A percentile compares a stretch with the other conserved stretches of the same genome.
Conservation (phyloP, 2,113 vertebrate genomes). For the Zosterops pallidus region DNA sequence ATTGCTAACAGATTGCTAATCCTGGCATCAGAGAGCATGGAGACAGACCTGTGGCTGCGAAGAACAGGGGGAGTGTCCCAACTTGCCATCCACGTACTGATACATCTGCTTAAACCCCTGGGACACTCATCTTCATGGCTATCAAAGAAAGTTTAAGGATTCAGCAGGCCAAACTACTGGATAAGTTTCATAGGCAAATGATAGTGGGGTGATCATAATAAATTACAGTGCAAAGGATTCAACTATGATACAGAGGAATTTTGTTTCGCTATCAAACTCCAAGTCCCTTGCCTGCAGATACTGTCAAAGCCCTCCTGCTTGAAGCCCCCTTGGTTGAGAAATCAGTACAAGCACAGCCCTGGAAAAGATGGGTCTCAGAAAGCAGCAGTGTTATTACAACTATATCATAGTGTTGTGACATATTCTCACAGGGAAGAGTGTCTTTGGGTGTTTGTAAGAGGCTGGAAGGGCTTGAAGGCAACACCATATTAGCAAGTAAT, state of each 20-base stretch:
- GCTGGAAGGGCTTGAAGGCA: background rate
- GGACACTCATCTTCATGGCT: background rate
- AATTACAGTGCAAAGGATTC: background rate
- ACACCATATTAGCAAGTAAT: background rate
- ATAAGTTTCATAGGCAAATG: background rate
- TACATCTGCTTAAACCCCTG: background rate
- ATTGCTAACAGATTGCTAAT: background rate
- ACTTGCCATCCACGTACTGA: fast-evolving
- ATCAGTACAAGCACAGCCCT: background rate
- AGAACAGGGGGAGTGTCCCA: background rate
- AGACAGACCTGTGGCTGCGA: background rate
- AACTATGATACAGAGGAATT: background rate
- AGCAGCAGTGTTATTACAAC: background rate
- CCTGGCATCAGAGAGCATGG: background rate
- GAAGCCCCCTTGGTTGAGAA: background rate
- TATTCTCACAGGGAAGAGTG: background rate
- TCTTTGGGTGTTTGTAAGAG: background rate
- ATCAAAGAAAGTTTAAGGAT: background rate
- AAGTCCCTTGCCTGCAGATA: background rate
- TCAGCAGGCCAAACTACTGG: background rate
- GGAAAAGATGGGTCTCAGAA: background rate
- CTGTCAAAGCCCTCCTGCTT: background rate
- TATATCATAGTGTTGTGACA: background rate
- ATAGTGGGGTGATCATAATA: background rate
- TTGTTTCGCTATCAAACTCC: background rate